A percentile compares a stretch with the other conserved stretches of the same genome.
phyloP scores from a whole-genome alignment of 2,888 invertebrate species.

The Aromia moschata region DNA sequence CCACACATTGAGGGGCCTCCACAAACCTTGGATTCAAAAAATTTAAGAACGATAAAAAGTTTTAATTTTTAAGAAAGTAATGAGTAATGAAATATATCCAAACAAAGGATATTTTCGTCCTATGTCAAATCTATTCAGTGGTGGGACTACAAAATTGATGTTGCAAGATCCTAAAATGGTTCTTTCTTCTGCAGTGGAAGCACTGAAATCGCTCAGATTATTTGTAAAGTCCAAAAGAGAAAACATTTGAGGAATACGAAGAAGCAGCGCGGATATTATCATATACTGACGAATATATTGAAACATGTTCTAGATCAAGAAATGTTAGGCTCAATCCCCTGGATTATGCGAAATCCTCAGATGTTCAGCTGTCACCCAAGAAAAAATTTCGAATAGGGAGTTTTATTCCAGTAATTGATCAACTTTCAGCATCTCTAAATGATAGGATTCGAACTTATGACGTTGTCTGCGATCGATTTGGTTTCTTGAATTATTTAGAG shows the following conservation, averaged over 20 bases:
- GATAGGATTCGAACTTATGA: no score
- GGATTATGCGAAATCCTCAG: slow-evolving; percentile 16
- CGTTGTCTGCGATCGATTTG: no score
- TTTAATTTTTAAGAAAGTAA: no score
- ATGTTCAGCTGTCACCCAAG: slow-evolving; percentile 8
- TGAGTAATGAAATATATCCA: no score
- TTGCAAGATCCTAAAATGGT: not conserved
- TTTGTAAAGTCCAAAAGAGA: not conserved
- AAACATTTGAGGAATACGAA: not conserved
- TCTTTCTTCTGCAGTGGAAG: not conserved
- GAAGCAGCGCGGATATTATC: slow-evolving; percentile 3
- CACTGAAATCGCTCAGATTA: not conserved
- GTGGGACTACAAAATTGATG: not conserved
- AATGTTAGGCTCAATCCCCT: slow-evolving; percentile 9
- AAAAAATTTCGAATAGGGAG: no score
- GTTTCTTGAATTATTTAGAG: no score
- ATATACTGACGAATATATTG: slow-evolving; percentile 3
- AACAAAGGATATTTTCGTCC: no score
- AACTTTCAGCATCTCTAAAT: no score
- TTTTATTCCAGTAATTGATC: no score
- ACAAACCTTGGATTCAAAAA: no score
- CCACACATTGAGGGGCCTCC: no score
- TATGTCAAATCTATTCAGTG: not conserved
- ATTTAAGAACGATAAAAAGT: no score
- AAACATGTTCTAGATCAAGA: slow-evolving; percentile 7